Evolutionary conservation across 1,140 invertebrate genomes (phyloP).

Genomic region (Laupala kohalensis): DNA sequence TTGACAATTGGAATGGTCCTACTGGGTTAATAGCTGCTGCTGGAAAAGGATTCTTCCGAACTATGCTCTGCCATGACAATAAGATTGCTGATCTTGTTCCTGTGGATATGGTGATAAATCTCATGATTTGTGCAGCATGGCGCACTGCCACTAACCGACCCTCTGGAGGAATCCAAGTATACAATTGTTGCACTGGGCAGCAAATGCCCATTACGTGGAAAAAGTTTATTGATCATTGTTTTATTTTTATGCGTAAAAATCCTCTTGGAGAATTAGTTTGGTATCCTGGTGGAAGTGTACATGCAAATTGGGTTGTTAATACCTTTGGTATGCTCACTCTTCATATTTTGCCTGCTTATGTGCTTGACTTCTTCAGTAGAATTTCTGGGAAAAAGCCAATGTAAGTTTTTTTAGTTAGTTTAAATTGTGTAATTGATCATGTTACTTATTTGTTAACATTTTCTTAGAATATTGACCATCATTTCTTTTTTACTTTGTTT

Average conservation of each 20-base stretch:
- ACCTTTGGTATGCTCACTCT: constrained; percentile 27
- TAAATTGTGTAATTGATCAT: background rate
- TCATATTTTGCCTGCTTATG: constrained; percentile 46
- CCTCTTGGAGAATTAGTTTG: constrained; percentile 36
- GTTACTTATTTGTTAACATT: background rate
- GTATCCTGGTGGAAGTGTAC: constrained; percentile 31
- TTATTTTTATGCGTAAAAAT: constrained; percentile 31
- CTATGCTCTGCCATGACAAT: constrained; percentile 47
- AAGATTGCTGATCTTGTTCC: constrained; percentile 67
- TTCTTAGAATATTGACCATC: background rate
- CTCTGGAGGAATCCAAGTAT: constrained; percentile 36
- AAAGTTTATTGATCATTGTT: constrained; percentile 40
- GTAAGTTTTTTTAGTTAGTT: constrained; percentile 37
- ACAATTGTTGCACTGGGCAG: constrained; percentile 48
- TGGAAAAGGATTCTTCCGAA: constrained; percentile 70
- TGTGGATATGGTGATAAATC: constrained; percentile 73
- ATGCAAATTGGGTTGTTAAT: constrained; percentile 26
- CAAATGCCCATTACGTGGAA: constrained; percentile 54
- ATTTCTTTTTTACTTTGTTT: constrained; percentile 13
- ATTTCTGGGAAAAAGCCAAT: constrained; percentile 52
- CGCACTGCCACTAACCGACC: constrained; percentile 47
- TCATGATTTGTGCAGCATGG: constrained; percentile 62
- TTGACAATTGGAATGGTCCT: constrained; percentile 91
- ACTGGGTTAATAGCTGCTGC: constrained; percentile 58
- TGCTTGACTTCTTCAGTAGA: constrained; percentile 46